Percentiles rank a stretch among this genome's conserved stretches.
These are phyloP conservation scores for Drosophila paranaensis DNA, from an alignment of 2,888 invertebrate species.

Conservation along the genomic window DNA sequence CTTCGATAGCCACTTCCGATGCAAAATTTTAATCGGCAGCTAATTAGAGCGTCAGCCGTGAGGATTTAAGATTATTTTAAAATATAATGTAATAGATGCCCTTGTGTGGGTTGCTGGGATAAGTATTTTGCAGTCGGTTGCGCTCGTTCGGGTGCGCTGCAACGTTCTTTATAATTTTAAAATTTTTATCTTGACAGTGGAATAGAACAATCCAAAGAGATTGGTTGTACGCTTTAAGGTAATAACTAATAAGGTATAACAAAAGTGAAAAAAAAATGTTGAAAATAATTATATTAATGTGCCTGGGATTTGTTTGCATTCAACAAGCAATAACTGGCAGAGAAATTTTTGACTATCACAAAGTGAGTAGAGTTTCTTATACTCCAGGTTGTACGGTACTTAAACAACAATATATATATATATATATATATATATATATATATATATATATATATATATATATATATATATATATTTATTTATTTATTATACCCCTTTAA, in stretches of 20 bases:
- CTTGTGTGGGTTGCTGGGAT: no score
- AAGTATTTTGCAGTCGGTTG: no score
- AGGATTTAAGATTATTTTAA: no score
- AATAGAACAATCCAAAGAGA: not conserved
- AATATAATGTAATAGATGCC: no score
- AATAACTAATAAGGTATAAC: no score
- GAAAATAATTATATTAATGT: constrained; percentile 9
- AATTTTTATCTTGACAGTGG: not conserved
- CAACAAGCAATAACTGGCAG: not conserved
- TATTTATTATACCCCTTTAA: not conserved
- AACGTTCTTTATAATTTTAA: no score
- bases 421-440: not conserved
- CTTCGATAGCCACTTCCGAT: no score
- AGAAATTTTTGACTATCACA: not conserved
- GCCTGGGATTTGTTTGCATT: constrained; percentile 2
- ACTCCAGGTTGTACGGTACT: not conserved
- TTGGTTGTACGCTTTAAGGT: not conserved
- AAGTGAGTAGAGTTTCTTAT: constrained; percentile 10
- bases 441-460: not conserved
- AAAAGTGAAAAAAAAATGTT: constrained; percentile 13
- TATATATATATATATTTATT: not conserved
- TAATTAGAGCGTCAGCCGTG: no score
- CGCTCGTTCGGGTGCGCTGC: no score
- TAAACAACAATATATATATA: not conserved
- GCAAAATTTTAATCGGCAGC: no score